These are phyloP conservation scores for Cyprinodon brontotheroides DNA, from an alignment of 2,113 vertebrate genomes.

Conservation along the genomic window DNA sequence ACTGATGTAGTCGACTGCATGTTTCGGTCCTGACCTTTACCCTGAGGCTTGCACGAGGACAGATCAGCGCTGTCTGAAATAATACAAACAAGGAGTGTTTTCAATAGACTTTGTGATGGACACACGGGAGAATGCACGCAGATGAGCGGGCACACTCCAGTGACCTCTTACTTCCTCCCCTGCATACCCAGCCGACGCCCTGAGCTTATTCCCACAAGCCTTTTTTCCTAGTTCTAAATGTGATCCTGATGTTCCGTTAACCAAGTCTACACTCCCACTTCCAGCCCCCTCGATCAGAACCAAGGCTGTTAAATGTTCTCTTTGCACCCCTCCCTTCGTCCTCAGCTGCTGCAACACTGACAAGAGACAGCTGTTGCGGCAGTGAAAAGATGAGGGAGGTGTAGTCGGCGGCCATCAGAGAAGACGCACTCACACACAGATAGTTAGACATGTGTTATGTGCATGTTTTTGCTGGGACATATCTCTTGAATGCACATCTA, in stretches of 20 bases:
- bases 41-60: slow-evolving; percentile 35
- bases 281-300: slow-evolving; percentile 32
- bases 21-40: slow-evolving; percentile 64
- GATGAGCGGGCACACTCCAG: neutral
- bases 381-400: slow-evolving; percentile 56
- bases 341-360: slow-evolving; percentile 68
- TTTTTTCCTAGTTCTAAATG: slow-evolving; percentile 63
- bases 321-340: slow-evolving; percentile 49
- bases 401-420: slow-evolving; percentile 42
- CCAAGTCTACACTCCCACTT: slow-evolving; percentile 15
- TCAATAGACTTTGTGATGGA: slow-evolving; percentile 14
- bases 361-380: slow-evolving; percentile 69
- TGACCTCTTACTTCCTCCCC: slow-evolving; percentile 59
- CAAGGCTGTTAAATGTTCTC: slow-evolving; percentile 52
- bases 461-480: neutral
- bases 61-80: slow-evolving; percentile 32
- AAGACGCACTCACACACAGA: slow-evolving; percentile 40
- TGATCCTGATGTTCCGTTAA: slow-evolving; percentile 74
- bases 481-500: slow-evolving; percentile 18
- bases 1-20: slow-evolving; percentile 58
- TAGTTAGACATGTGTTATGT: slow-evolving; percentile 20
- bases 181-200: slow-evolving; percentile 48
- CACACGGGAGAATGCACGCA: neutral
- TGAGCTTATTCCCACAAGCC: slow-evolving; percentile 49
- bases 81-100: neutral